Conservation (phyloP, 2,797 vertebrate genomes). For the Sebastes alutus region DNA sequence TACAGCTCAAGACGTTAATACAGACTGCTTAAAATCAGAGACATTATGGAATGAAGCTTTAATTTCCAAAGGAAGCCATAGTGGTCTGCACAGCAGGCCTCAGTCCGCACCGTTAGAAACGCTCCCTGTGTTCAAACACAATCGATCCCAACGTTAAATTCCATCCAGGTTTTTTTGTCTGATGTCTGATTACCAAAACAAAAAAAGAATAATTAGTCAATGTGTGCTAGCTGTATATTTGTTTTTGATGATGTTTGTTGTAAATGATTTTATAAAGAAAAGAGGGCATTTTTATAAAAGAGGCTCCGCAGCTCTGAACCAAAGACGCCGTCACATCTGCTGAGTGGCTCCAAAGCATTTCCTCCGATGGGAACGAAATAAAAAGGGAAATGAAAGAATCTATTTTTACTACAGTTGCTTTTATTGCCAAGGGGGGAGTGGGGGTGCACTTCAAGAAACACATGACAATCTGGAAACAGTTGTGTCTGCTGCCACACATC, state of each 20-base stretch:
- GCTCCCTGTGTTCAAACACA: constrained; percentile 4
- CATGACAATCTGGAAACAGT: constrained; percentile 26
- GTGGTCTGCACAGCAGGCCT: constrained; percentile 19
- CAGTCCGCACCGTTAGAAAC: neutral
- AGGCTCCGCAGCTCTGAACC: constrained; percentile 17
- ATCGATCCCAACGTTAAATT: constrained; percentile 4
- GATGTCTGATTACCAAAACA: neutral
- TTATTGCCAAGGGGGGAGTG: neutral
- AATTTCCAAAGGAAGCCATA: constrained; percentile 37
- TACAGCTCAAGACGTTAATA: constrained; percentile 91
- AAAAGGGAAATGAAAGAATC: constrained; percentile 25
- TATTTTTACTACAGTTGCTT: constrained; percentile 36
- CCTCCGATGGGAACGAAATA: neutral
- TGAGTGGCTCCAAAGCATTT: constrained; percentile 20
- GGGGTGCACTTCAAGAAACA: constrained; percentile 17
- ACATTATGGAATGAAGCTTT: neutral
- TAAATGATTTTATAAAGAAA: constrained; percentile 6
- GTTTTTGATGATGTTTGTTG: constrained; percentile 10
- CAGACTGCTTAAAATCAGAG: constrained; percentile 73
- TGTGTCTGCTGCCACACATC: constrained; percentile 12
- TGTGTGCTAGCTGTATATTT: constrained; percentile 6
- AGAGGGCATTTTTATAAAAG: neutral
- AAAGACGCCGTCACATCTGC: constrained; percentile 31
- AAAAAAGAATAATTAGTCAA: neutral
- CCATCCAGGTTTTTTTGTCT: constrained; percentile 20